These are phyloP conservation scores for Papilio polytes DNA, from an alignment of 1,140 invertebrate genomes.

Conservation along the genomic window DNA sequence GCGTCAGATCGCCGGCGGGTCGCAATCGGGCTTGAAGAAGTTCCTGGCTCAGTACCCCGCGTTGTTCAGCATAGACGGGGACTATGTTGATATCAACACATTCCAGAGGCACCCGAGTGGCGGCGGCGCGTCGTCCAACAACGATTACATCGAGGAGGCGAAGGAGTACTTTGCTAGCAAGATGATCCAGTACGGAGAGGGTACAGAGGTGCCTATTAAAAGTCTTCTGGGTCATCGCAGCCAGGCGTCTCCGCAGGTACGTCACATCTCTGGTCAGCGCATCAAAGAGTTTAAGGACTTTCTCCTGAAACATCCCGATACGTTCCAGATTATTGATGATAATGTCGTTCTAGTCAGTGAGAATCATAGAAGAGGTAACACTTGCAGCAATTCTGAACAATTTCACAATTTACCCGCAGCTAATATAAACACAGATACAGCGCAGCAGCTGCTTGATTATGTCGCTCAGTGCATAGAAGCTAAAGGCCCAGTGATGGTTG, in stretches of 20 bases:
- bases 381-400: conserved; percentile 84
- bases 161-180: conserved; percentile 97
- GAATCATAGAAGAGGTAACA: conserved; percentile 84
- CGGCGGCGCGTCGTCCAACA: conserved; percentile 85
- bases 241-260: conserved; percentile 97
- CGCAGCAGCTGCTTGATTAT: conserved; percentile 90
- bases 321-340: conserved; percentile 95
- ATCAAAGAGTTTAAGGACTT: conserved; percentile 98
- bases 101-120: conserved; percentile 85
- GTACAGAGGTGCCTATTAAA: conserved; percentile 96
- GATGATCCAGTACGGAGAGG: conserved; percentile 94
- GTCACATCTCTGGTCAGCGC: conserved; percentile 97
- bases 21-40: conserved; percentile 96
- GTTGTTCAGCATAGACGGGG: conserved; percentile 95
- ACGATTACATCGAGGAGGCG: conserved; percentile 96
- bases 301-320: conserved; percentile 92
- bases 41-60: conserved; percentile 95
- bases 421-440: conserved; percentile 92
- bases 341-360: conserved; percentile 87
- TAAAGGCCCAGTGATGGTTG: conserved; percentile 92
- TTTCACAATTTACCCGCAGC: conserved; percentile 88
- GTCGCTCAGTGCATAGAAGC: conserved; percentile 90
- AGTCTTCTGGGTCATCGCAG: conserved; percentile 96
- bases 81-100: conserved; percentile 95
- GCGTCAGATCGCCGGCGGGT: conserved; percentile 97